Base-by-base conservation (phyloP, 2,797 vertebrate species). In the Sorex maritimensis region DNA sequence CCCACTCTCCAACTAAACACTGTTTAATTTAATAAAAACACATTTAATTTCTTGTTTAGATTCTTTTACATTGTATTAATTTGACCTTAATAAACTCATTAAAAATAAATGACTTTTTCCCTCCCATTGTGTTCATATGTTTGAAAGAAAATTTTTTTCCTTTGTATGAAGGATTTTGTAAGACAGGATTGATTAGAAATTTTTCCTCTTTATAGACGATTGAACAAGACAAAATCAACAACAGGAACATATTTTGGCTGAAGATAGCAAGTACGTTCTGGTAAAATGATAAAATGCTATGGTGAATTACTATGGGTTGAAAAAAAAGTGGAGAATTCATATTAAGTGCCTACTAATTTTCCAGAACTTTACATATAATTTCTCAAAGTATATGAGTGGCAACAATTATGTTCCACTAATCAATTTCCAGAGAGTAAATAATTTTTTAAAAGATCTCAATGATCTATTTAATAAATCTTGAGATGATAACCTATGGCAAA, bases 21-120 rank as follows among this genome's bases (percentile, higher is more conserved):
- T 65, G 17, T 92, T 91, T 92, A 79, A 90, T 81, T 93, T 93
- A 67, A 80, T 93, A 83, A 90, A 91, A 90, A 84, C 26, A 46
- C 88, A 83, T 75, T 86, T 93, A 78, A 61, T 93, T 74, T 5
- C 26, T 86, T 91, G n/a, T 73, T 85, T 85, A 88, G 58, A 67
- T 81, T 93, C 8, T 38, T 92, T 86, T 97, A 90, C 44, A 55
- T 86, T 86, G n/a, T 13, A 71, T 91, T 90, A 88, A 84, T 93
- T 96, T 71, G 21, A 65, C 85, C 28, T 92, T 84, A 90, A 87
- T 85, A 74, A 84, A 81, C 63, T 93, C 24, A 92, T 96, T 95
- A 77, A 90, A 96, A 81, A 88, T 94, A 26, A 8, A 28, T 55
- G 26, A 55, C 84, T 89, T 80, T 14, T 84, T 0, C 93, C 93